Evolutionary conservation across 2,888 invertebrate species (phyloP).

Genomic region (Drosophila prolongata): DNA sequence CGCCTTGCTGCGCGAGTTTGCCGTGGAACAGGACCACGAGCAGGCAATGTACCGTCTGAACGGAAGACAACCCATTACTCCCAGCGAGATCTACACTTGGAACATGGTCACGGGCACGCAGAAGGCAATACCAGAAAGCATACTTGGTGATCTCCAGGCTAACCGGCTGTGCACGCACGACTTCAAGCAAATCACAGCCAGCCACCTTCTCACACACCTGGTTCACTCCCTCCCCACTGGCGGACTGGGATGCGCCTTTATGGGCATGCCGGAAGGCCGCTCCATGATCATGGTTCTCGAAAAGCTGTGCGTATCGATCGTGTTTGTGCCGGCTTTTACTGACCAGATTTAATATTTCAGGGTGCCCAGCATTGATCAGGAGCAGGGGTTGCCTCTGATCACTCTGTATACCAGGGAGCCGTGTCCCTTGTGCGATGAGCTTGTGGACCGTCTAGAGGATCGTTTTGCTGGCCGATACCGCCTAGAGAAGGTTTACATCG

Average conservation of each 20-base stretch:
- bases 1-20: constrained; percentile 60
- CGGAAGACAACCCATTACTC: constrained; percentile 88
- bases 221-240: constrained; percentile 94
- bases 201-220: constrained; percentile 95
- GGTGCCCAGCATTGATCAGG: neutral
- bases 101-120: constrained; percentile 87
- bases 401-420: constrained; percentile 93
- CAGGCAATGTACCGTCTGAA: constrained; percentile 38
- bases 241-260: constrained; percentile 95
- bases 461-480: constrained; percentile 87
- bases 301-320: constrained; percentile 88
- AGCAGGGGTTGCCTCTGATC: constrained; percentile 86
- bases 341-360: constrained; percentile 4
- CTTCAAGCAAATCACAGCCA: constrained; percentile 98
- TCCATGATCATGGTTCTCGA: constrained; percentile 97
- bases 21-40: constrained; percentile 37
- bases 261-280: constrained; percentile 98
- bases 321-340: constrained; percentile 82
- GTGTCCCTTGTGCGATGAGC: constrained; percentile 92
- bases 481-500: constrained; percentile 91
- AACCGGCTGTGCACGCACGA: constrained; percentile 95
- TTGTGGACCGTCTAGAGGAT: constrained; percentile 88
- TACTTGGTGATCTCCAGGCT: constrained; percentile 82
- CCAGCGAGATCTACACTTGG: constrained; percentile 92
- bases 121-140: neutral